Evolutionary conservation across 2,888 invertebrate species (phyloP).

Genomic region (Eristalinus sepulchralis): DNA sequence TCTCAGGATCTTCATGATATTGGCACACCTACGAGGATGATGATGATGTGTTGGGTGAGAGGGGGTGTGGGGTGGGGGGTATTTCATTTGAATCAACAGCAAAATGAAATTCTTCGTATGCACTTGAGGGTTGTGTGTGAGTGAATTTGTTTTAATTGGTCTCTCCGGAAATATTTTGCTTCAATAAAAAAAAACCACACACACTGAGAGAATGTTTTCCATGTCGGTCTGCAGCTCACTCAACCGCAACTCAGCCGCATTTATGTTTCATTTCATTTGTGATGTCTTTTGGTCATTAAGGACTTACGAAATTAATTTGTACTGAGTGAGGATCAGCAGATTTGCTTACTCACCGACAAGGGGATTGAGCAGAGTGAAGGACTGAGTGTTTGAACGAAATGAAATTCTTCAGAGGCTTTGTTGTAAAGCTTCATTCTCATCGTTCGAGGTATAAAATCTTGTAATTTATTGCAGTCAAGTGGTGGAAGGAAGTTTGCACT

Average conservation of each 20-base stretch:
- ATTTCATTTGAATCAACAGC: not conserved
- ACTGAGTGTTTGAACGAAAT: no score
- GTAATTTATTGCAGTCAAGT: no score
- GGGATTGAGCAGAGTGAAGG: no score
- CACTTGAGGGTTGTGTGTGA: no score
- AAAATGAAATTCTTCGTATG: not conserved
- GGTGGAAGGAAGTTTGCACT: no score
- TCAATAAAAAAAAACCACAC: no score
- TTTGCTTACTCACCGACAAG: not conserved
- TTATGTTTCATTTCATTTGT: not conserved
- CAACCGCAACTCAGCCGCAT: not conserved
- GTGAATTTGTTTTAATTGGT: not conserved
- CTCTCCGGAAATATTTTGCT: not conserved
- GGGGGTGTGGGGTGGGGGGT: not conserved
- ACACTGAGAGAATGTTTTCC: not conserved
- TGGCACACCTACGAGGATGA: not conserved
- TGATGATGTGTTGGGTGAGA: no score
- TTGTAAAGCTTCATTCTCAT: no score
- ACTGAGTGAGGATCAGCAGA: not conserved
- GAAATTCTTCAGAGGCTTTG: no score
- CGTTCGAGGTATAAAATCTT: no score
- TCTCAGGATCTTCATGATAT: slow-evolving; percentile 25
- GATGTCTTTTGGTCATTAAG: not conserved
- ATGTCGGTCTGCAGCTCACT: not conserved
- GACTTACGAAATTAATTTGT: not conserved